Percentiles rank a stretch among this genome's conserved stretches.
These are phyloP conservation scores for Allygus modestus DNA, from an alignment of 2,888 invertebrate genomes.

Conservation along the genomic window DNA sequence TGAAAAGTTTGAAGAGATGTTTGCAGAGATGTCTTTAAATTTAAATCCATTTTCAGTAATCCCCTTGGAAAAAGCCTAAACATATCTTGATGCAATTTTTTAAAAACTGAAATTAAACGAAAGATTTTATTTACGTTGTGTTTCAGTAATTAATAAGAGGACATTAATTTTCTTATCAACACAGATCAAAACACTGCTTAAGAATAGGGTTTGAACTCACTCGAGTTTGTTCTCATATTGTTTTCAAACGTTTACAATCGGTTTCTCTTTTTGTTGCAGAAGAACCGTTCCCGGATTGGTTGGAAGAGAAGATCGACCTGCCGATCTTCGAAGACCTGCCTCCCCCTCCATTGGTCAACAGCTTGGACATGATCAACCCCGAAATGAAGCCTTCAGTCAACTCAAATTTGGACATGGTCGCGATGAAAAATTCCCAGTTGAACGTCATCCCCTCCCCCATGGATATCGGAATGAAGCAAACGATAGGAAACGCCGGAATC, in stretches of 20 bases:
- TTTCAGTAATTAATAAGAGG: too few relatives aligned
- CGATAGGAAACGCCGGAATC: neutral
- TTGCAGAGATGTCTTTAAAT: too few relatives aligned
- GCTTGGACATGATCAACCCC: conserved; percentile 43
- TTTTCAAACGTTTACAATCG: neutral
- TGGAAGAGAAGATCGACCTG: conserved; percentile 83
- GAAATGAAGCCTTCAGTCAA: conserved; percentile 63
- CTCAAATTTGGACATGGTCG: conserved; percentile 69
- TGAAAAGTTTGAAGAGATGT: too few relatives aligned
- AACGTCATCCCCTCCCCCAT: conserved; percentile 18
- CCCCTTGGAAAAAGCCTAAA: too few relatives aligned
- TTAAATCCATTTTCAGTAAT: too few relatives aligned
- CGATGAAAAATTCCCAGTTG: conserved; percentile 50
- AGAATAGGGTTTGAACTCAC: too few relatives aligned
- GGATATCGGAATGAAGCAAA: neutral
- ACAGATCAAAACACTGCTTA: too few relatives aligned
- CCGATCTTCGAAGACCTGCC: conserved; percentile 82
- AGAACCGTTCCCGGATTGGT: conserved; percentile 83
- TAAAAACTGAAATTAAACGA: too few relatives aligned
- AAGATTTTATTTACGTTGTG: too few relatives aligned
- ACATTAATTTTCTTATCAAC: too few relatives aligned
- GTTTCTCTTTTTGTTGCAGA: conserved; percentile 73
- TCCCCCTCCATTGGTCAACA: conserved; percentile 60
- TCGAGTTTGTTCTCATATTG: neutral
- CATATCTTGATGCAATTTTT: too few relatives aligned